A percentile compares a stretch with the other conserved stretches of the same genome.
Conservation (phyloP, 2,888 invertebrate species). For the Podotricha telesiphe region DNA sequence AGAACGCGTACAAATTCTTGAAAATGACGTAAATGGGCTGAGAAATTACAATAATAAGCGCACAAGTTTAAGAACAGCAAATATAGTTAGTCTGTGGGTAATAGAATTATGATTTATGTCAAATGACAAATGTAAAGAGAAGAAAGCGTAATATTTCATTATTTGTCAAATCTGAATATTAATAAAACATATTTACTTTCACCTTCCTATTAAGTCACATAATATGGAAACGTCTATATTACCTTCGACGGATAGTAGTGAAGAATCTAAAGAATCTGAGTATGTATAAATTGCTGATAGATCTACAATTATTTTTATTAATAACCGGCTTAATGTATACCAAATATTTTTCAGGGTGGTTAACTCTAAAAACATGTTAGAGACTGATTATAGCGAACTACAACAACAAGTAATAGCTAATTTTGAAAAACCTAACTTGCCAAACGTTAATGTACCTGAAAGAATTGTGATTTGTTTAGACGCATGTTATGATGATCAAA, state of each 20-base stretch:
- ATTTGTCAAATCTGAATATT: no score
- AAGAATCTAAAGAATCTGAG: constrained; percentile 37
- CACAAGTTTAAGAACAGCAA: no score
- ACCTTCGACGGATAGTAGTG: constrained; percentile 50
- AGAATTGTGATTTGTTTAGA: constrained; percentile 86
- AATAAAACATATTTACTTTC: no score
- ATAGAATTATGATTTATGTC: no score
- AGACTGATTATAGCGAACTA: constrained; percentile 53
- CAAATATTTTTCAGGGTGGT: constrained; percentile 42
- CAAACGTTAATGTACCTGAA: constrained; percentile 83
- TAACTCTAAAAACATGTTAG: constrained; percentile 40
- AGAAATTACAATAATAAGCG: no score
- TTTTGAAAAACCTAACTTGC: constrained; percentile 74
- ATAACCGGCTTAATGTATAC: background rate
- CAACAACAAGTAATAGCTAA: constrained; percentile 71
- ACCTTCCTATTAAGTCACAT: background rate
- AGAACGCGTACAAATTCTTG: no score
- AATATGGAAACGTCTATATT: constrained; percentile 50
- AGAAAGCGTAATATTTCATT: no score
- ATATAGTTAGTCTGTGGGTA: no score
- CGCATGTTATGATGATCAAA: constrained; percentile 82
- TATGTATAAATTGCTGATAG: constrained; percentile 20
- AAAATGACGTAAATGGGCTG: no score
- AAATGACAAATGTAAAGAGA: no score
- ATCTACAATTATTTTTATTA: background rate